A percentile compares a stretch with the other conserved stretches of the same genome.
Conservation (phyloP, 2,113 vertebrate species). For the Tupaia chinensis region DNA sequence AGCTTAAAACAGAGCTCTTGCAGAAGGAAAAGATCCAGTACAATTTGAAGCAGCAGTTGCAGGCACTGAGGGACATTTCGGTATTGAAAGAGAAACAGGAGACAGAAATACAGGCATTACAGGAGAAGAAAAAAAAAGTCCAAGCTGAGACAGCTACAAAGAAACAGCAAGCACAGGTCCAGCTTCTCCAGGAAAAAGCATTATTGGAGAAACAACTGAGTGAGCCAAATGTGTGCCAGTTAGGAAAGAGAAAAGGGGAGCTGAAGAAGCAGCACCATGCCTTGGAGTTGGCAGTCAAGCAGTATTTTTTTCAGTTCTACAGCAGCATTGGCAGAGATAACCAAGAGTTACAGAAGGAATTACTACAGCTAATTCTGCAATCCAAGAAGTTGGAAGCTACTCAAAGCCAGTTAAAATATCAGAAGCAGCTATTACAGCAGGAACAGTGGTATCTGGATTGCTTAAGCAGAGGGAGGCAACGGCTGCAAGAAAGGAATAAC, state of each 20-base stretch:
- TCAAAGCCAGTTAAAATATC: constrained; percentile 28
- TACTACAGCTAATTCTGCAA: constrained; percentile 44
- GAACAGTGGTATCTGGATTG: constrained; percentile 65
- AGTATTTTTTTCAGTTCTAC: constrained; percentile 35
- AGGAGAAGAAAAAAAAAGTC: constrained; percentile 73
- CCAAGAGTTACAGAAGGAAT: constrained; percentile 63
- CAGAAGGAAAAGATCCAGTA: constrained; percentile 50
- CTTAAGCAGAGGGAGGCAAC: not conserved
- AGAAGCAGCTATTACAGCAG: constrained; percentile 57
- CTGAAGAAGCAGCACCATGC: constrained; percentile 50
- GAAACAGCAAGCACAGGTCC: constrained; percentile 65
- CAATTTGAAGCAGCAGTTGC: constrained; percentile 54
- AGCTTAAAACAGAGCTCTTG: constrained; percentile 64
- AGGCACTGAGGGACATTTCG: constrained; percentile 55
- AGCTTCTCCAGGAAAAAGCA: constrained; percentile 75
- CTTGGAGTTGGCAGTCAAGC: constrained; percentile 61
- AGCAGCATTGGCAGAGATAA: constrained; percentile 53
- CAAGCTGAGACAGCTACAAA: constrained; percentile 44
- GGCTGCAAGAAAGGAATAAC: not conserved
- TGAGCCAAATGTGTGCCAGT: not conserved
- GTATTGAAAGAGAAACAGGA: constrained; percentile 78
- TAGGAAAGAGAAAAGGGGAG: constrained; percentile 56
- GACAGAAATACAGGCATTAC: constrained; percentile 76
- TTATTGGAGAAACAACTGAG: constrained; percentile 69
- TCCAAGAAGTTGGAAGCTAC: constrained; percentile 45